Evolutionary conservation across 2,888 invertebrate species (phyloP), one percentile per base, ranked within the genome.

Genomic region (Pristionchus entomophagus): DNA sequence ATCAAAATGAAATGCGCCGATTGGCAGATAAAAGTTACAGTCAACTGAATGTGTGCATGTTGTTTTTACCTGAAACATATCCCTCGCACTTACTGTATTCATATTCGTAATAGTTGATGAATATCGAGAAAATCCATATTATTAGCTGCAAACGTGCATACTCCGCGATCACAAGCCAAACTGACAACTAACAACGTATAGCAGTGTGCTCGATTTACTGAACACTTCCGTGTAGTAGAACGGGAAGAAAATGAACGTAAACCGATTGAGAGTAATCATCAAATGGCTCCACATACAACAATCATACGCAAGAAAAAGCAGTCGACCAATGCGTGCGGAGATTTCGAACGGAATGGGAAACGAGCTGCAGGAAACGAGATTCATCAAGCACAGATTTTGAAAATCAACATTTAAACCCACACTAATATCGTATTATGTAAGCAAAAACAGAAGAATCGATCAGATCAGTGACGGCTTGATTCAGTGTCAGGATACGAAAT

Each of bases 261-360:
- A 82, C 38, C 82, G 53, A 49, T 82, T 82, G 82, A 82, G 35
- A 5, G 82, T 82, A n/a, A 82, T 82, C 29, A 32, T 32, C 38
- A 82, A 17, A 82, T 82, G 82, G 22, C 35, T 59, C 82, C 82
- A 82, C 41, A 59, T 59, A 59, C 82, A 82, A 41, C 82, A 82
- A 17, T 82, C 82, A 38, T 82, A 82, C 0, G 82, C 82, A 0
- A 82, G 59, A 10, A 82, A 82, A 5, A 82, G 14, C 12, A 82
- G n/a, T n/a, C 59, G 82, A 1, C 82, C 82, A 4, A 82, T 38
- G 0, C 82, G 82, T 12, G 82, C 56, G 4, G 82, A 51, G 6
- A 82, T 38, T 1, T 38, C 56, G 51, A 82, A 82, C 0, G 56
- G 82, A 0, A 49, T 3, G 1, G 53, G 2, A 29, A 80, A 17